Evolutionary conservation across 2,888 invertebrate species (phyloP), one percentile per base, ranked within the genome.

Genomic region (Coleophora flavipennella): DNA sequence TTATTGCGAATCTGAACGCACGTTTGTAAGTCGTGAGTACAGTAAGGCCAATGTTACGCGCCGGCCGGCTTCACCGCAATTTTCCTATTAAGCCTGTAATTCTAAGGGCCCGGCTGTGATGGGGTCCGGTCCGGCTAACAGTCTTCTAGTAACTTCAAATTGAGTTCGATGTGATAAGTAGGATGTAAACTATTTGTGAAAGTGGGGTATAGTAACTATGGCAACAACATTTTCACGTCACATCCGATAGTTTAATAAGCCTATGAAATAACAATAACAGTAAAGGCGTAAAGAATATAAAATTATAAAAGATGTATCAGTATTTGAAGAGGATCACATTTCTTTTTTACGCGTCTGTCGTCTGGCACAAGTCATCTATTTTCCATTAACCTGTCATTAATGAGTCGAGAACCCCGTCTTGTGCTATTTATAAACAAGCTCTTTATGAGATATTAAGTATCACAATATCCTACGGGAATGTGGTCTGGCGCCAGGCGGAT

Each of bases 1-100:
- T 61, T 57, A 59, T 60, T 57, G 52, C 58, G 48, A 58, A 62
- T 59, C 59, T 49, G 50, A 64, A 63, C 67, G 69, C 69, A 74
- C 70, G 69, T 71, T 62, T 67, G 57, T 55, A 67, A 75, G 63
- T 74, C 75, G 78, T 78, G 77, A 72, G 62, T 50, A 58, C 59
- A 54, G 68, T 77, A 83, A 85, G 84, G 83, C 81, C 84, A 84
- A 85, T 84, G 81, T 80, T 84, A 84, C 80, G 71, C 68, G 62
- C 67, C 63, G 61, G 57, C 55, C 59, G 57, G 63, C 57, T 72
- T 67, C 53, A 61, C 62, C 62, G 67, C 69, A 84, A 85, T 84
- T 78, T 83, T 80, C 67, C 69, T 72, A 83, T 85, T 80, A 79
- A 70, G 67, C 59, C 53, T 72, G 63, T 72, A n/a, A n/a, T n/a